Base-by-base conservation (phyloP, 2,888 invertebrate genomes). In the Ptychoptera albimana region DNA sequence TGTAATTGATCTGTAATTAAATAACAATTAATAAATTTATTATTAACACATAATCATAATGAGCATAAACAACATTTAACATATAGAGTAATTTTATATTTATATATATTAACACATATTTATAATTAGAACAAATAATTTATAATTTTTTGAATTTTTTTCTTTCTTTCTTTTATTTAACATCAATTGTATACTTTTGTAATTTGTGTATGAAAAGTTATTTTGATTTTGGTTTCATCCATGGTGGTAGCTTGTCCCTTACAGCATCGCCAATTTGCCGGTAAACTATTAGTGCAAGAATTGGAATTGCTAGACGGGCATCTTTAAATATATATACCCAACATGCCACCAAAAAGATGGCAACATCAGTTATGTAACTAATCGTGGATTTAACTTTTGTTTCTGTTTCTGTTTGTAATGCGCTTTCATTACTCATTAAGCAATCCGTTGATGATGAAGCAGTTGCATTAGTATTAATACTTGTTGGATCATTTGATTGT, bases 281-380 rank as follows among this genome's bases (percentile, higher is more conserved):
- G 60, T 83, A 87, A 40, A 84, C 75, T 61, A 86, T 75, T 2
- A 87, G 67, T 36, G 77, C 69, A 48, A 87, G 70, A 52, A 86
- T 75, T 31, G 87, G 87, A 52, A 87, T 71, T n/a, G 84, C 83
- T 40, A 84, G 69, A 50, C 80, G 70, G 57, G 84, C 83, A 57
- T 82, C 82, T 56, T 81, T 80, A 57, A 85, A 86, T 45, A 85
- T 64, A 63, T 85, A 87, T 32, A 86, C 71, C 76, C 85, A 87
- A 60, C 81, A 77, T 16, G 87, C 86, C 11, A 85, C 74, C 34
- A 78, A 51, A 47, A 87, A 73, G 54, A 87, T 71, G 37, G 80
- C 78, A 46, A 84, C 60, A 60, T 87, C 86, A 1, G 82, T 82
- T 16, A 76, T 64, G 57, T 82, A 85, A 57, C 79, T 80, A 16